A percentile compares a stretch with the other conserved stretches of the same genome.
Conservation (phyloP, 2,113 vertebrate species). For the Dascyllus trimaculatus region DNA sequence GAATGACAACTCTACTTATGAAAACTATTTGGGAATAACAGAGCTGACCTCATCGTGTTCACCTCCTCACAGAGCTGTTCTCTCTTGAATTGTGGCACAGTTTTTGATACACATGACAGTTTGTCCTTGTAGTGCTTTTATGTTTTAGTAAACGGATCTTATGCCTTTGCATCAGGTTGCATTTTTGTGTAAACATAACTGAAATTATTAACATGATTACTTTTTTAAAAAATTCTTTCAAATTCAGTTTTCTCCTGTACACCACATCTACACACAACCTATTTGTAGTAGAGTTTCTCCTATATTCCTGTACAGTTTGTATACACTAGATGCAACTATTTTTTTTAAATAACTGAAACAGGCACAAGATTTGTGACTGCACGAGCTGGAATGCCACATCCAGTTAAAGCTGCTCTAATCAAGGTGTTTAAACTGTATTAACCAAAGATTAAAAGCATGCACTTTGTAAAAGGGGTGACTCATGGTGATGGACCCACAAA, state of each 20-base stretch:
- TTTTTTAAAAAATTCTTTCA: not conserved
- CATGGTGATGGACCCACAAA: not conserved
- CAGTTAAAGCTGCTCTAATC: not conserved
- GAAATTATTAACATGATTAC: not conserved
- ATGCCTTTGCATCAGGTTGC: not conserved
- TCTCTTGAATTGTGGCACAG: not conserved
- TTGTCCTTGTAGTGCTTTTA: no score
- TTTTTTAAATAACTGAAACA: no score
- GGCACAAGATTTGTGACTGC: no score
- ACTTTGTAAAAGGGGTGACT: not conserved
- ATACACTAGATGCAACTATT: no score
- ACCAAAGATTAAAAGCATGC: not conserved
- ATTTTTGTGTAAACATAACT: not conserved
- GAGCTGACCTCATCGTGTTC: slow-evolving; percentile 2
- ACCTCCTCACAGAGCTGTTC: not conserved
- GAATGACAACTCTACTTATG: slow-evolving; percentile 35
- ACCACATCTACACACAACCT: no score
- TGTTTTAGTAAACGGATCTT: not conserved
- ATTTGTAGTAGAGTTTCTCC: no score
- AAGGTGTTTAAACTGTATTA: not conserved
- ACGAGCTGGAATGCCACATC: no score
- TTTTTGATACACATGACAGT: no score
- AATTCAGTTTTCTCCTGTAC: not conserved
- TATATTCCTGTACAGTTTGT: no score
- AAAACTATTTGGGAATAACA: slow-evolving; percentile 29